Percentiles rank a stretch among this genome's conserved stretches.
These are phyloP conservation scores for Lysandra coridon DNA, from an alignment of 2,888 invertebrate species.

Conservation along the genomic window DNA sequence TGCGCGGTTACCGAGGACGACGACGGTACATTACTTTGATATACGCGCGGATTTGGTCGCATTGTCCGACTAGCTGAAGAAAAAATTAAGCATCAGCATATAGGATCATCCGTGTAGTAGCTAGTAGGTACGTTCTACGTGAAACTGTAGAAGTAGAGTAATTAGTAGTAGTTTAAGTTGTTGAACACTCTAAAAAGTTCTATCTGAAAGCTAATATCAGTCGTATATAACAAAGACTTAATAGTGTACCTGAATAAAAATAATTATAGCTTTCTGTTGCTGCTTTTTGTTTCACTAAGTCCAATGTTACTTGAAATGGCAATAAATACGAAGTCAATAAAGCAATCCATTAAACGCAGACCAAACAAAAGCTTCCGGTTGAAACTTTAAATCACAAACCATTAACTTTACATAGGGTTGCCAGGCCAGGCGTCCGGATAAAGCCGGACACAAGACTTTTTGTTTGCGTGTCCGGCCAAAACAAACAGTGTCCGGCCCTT, in stretches of 20 bases:
- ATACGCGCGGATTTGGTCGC: slow-evolving; percentile 50
- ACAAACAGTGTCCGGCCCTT: neutral
- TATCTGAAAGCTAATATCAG: too few relatives aligned
- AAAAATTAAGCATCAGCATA: too few relatives aligned
- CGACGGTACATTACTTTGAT: slow-evolving; percentile 90
- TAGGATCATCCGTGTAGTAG: too few relatives aligned
- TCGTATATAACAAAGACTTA: too few relatives aligned
- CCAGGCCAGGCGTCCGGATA: neutral
- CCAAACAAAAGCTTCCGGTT: neutral
- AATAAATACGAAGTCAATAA: neutral
- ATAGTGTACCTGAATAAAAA: neutral
- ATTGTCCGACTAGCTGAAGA: too few relatives aligned
- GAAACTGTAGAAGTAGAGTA: too few relatives aligned
- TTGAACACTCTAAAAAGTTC: too few relatives aligned
- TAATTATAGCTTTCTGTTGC: neutral
- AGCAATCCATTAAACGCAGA: neutral
- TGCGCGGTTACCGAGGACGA: slow-evolving; percentile 72
- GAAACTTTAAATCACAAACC: neutral
- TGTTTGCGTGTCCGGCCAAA: neutral
- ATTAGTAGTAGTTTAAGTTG: too few relatives aligned
- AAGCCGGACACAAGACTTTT: neutral
- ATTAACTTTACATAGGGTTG: neutral
- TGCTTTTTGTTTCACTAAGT: neutral
- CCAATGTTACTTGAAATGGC: neutral
- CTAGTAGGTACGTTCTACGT: too few relatives aligned